Percentiles rank a stretch among this genome's conserved stretches.
Evolutionary conservation across 2,113 vertebrate species (phyloP).

Genomic region (Myrmecobius fasciatus): DNA sequence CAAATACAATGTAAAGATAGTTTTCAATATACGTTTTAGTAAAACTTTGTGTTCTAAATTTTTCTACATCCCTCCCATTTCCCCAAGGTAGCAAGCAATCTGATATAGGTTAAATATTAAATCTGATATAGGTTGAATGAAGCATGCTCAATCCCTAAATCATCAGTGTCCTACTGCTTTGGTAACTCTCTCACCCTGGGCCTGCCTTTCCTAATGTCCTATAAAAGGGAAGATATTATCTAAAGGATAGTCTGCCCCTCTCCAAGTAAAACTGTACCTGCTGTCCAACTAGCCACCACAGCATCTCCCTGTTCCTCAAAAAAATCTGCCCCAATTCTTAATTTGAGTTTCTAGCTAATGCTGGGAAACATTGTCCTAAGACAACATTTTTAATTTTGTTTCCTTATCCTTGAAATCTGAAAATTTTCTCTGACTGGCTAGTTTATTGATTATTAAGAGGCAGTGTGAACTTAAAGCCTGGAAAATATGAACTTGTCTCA

Average conservation of each 20-base stretch:
- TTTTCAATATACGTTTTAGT: too few relatives aligned
- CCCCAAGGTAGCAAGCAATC: too few relatives aligned
- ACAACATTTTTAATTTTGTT: not conserved
- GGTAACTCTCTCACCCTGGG: not conserved
- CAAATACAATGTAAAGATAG: too few relatives aligned
- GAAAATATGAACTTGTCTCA: not conserved
- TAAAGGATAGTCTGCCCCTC: too few relatives aligned
- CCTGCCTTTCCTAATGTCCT: not conserved
- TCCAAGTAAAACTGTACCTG: not conserved
- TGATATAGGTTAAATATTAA: too few relatives aligned
- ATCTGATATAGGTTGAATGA: not conserved
- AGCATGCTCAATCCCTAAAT: not conserved
- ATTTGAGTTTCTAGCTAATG: not conserved
- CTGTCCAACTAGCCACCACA: not conserved
- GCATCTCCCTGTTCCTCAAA: too few relatives aligned
- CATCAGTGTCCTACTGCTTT: not conserved
- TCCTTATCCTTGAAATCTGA: not conserved
- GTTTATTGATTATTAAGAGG: not conserved
- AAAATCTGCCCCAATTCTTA: not conserved
- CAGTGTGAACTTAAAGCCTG: not conserved
- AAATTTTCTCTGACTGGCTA: not conserved
- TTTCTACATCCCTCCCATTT: too few relatives aligned
- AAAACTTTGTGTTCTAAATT: too few relatives aligned
- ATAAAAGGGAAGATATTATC: not conserved
- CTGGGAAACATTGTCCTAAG: not conserved